Conservation (phyloP, 2,888 invertebrate genomes). For the Graphium colonna region DNA sequence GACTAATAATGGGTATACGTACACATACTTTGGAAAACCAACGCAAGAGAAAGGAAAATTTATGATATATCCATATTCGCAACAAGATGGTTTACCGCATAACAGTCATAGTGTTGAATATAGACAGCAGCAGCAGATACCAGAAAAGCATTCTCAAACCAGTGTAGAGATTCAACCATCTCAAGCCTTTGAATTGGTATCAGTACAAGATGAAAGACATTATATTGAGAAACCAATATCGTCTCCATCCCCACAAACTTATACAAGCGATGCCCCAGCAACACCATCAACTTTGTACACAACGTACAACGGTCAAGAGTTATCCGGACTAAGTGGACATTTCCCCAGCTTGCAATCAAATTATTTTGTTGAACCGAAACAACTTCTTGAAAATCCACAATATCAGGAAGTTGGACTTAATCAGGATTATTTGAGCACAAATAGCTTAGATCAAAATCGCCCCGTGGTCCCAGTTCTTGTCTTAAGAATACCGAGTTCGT, state of each 20-base stretch:
- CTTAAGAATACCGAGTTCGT: slow-evolving; percentile 78
- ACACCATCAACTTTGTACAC: slow-evolving; percentile 62
- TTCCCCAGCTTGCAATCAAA: slow-evolving; percentile 72
- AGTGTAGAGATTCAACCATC: slow-evolving; percentile 81
- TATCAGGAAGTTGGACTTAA: slow-evolving; percentile 74
- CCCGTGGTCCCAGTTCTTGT: slow-evolving; percentile 80
- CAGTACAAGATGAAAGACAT: slow-evolving; percentile 53
- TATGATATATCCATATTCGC: slow-evolving; percentile 85
- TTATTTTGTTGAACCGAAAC: slow-evolving; percentile 67
- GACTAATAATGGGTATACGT: slow-evolving; percentile 74
- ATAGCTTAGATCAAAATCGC: slow-evolving; percentile 55
- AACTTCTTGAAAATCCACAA: slow-evolving; percentile 64
- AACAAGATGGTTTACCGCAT: slow-evolving; percentile 79
- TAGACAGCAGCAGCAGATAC: slow-evolving; percentile 15
- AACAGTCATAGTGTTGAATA: slow-evolving; percentile 34
- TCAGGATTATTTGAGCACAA: slow-evolving; percentile 64
- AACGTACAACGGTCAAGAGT: slow-evolving; percentile 68
- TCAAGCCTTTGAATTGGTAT: slow-evolving; percentile 73
- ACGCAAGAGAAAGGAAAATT: slow-evolving; percentile 75
- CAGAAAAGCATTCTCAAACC: slow-evolving; percentile 44
- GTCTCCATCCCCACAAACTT: slow-evolving; percentile 33
- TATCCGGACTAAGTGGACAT: slow-evolving; percentile 65
- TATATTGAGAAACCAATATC: slow-evolving; percentile 53
- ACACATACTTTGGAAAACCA: slow-evolving; percentile 70
- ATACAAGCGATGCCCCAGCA: slow-evolving; percentile 41